Evolutionary conservation across 2,113 vertebrate genomes (phyloP).

Genomic region (Lophura nycthemera): DNA sequence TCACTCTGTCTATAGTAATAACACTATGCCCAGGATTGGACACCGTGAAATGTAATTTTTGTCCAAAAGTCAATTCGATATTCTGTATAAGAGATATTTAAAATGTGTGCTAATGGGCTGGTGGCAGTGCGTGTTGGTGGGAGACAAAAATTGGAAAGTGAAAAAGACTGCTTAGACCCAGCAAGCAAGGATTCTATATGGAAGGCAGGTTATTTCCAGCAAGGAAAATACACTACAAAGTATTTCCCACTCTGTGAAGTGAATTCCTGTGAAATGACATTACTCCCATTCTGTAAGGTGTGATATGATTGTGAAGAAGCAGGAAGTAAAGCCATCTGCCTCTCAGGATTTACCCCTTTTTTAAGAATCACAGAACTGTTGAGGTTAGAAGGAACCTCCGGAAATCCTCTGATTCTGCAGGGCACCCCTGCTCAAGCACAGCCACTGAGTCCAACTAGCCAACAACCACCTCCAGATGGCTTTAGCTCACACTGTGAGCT

Average conservation of each 20-base stretch:
- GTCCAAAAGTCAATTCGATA: not conserved
- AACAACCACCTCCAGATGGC: not conserved
- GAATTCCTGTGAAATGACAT: not conserved
- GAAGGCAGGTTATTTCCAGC: not conserved
- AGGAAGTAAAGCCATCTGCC: not conserved
- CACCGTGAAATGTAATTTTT: slow-evolving; percentile 12
- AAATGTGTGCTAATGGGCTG: not conserved
- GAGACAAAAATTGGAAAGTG: not conserved
- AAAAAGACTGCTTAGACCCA: not conserved
- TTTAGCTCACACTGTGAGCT: not conserved
- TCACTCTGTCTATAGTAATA: not conserved
- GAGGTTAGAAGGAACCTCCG: not conserved
- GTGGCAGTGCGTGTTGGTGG: not conserved
- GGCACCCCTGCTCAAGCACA: not conserved
- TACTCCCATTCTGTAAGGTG: not conserved
- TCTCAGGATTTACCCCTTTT: not conserved
- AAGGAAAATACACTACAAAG: not conserved
- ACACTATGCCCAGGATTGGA: not conserved
- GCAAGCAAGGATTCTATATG: not conserved
- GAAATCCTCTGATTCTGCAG: not conserved
- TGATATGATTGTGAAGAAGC: not conserved
- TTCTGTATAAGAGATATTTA: not conserved
- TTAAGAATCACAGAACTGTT: not conserved
- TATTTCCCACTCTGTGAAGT: not conserved
- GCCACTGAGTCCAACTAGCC: not conserved